Percentiles rank a stretch among this genome's conserved stretches.
Evolutionary conservation across 2,113 vertebrate genomes (phyloP).

Genomic region (Chaetura pelagica): DNA sequence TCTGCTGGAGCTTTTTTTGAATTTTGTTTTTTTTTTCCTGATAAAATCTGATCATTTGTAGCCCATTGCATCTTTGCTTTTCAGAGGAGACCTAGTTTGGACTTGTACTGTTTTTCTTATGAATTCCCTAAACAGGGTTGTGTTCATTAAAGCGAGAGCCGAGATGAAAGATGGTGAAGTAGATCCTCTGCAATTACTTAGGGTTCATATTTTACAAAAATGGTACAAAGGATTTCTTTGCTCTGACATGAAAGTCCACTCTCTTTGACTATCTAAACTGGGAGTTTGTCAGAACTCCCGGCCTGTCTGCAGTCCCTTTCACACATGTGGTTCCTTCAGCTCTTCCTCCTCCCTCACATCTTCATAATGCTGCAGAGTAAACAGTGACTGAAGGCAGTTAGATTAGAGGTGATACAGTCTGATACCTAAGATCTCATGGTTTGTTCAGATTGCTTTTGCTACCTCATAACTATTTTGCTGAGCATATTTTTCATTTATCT

Average conservation of each 20-base stretch:
- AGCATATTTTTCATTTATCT: not conserved
- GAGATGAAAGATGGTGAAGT: not conserved
- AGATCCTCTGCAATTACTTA: not conserved
- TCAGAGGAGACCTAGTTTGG: not conserved
- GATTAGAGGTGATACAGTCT: not conserved
- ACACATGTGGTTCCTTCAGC: not conserved
- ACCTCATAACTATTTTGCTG: not conserved
- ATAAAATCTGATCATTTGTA: not conserved
- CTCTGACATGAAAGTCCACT: not conserved
- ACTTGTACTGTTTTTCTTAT: conserved; percentile 1
- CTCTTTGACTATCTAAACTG: not conserved
- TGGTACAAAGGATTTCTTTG: not conserved
- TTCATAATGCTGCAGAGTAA: not conserved
- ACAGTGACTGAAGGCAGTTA: not conserved
- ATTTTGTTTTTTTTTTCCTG: not conserved
- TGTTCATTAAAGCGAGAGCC: not conserved
- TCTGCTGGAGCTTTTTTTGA: not conserved
- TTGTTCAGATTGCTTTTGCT: not conserved
- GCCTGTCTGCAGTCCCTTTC: not conserved
- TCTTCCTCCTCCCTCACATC: not conserved
- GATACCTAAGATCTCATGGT: not conserved
- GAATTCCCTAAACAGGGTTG: not conserved
- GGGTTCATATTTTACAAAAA: not conserved
- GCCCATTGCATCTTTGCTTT: not conserved
- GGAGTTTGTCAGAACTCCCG: not conserved